Conservation (phyloP, 2,113 vertebrate species). For the Spea bombifrons region DNA sequence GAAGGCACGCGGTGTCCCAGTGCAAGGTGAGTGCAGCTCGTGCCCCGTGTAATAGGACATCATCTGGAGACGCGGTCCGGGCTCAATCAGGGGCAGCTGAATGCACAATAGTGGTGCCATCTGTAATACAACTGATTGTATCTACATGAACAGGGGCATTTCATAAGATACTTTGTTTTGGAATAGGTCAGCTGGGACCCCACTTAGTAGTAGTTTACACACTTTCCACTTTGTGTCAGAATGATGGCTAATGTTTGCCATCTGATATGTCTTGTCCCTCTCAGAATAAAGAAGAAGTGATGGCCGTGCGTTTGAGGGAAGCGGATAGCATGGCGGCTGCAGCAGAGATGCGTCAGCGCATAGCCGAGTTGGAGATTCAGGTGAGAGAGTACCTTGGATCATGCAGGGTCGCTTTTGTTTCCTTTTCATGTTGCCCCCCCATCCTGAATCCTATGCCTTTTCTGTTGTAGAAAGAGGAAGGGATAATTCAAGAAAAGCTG, state of each 20-base stretch:
- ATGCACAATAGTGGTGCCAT: no score
- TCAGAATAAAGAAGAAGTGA: conserved; percentile 92
- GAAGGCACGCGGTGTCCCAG: conserved; percentile 81
- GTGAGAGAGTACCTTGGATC: conserved; percentile 54
- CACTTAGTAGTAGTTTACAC: not conserved
- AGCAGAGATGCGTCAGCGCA: conserved; percentile 87
- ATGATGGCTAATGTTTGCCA: not conserved
- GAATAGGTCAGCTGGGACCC: no score
- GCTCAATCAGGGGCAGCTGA: no score
- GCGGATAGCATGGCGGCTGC: conserved; percentile 89
- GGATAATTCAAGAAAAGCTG: conserved; percentile 87
- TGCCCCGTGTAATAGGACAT: not conserved
- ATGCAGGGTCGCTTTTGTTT: conserved; percentile 6
- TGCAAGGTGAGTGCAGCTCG: conserved; percentile 65
- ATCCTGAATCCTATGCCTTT: not conserved
- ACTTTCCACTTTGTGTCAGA: not conserved
- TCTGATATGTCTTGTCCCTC: not conserved
- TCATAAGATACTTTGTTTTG: no score
- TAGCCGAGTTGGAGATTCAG: conserved; percentile 93
- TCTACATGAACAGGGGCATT: no score
- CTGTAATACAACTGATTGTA: no score
- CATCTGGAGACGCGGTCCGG: not conserved
- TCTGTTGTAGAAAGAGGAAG: conserved; percentile 80
- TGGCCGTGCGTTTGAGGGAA: conserved; percentile 86
- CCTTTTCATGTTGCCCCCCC: not conserved